Percentiles rank a stretch among this genome's conserved stretches.
Conservation (phyloP, 2,113 vertebrate genomes). For the Alosa alosa region DNA sequence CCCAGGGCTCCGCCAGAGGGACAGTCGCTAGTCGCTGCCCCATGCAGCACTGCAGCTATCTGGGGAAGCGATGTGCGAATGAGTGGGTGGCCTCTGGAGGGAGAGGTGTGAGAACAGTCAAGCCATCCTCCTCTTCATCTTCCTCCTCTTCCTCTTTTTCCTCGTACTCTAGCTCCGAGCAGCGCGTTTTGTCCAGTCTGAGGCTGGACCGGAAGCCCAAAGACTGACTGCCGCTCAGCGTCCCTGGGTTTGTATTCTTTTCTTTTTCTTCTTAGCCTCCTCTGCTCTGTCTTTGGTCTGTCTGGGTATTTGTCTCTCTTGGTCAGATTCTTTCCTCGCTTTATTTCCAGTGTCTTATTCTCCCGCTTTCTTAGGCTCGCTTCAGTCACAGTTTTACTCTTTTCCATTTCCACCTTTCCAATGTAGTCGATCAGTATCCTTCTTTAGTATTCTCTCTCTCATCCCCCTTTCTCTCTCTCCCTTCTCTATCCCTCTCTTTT, state of each 20-base stretch:
- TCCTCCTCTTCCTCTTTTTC: neutral
- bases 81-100: slow-evolving; percentile 23
- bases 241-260: no score
- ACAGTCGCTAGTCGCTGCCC: neutral
- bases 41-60: slow-evolving; percentile 23
- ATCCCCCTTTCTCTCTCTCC: slow-evolving; percentile 26
- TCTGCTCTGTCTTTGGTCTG: no score
- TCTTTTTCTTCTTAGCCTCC: no score
- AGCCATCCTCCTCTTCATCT: neutral
- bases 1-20: neutral
- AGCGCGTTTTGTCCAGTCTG: no score
- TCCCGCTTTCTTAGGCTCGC: no score
- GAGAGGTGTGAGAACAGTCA: slow-evolving; percentile 1
- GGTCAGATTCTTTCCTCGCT: no score
- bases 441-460: slow-evolving; percentile 13
- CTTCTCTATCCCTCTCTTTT: slow-evolving; percentile 23
- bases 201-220: no score
- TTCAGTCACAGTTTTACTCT: no score
- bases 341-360: no score
- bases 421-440: neutral
- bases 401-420: no score
- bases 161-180: neutral
- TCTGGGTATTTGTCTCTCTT: no score
- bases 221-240: no score
- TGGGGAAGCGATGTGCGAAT: slow-evolving; percentile 15